Percentiles rank a stretch among this genome's conserved stretches.
Evolutionary conservation across 2,797 vertebrate genomes (phyloP).

Genomic region (Sebastes matsubarae): DNA sequence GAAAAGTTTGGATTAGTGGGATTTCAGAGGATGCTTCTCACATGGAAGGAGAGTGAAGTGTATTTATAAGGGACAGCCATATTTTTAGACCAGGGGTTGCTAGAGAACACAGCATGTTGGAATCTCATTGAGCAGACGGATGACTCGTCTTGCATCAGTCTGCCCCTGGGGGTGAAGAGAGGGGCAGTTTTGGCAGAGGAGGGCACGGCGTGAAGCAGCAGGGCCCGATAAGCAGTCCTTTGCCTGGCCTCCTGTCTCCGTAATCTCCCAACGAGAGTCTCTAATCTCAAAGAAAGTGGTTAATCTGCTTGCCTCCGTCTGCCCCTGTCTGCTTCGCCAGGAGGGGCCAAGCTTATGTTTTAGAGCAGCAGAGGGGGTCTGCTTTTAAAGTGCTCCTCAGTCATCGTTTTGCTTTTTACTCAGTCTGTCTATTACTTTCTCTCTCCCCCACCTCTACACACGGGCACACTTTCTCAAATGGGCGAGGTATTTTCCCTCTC

Average conservation of each 20-base stretch:
- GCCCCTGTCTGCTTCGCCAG: constrained; percentile 43
- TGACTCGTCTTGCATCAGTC: constrained; percentile 58
- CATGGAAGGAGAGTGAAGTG: not conserved
- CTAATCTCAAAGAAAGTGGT: constrained; percentile 74
- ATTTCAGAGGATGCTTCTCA: constrained; percentile 11
- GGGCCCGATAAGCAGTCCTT: constrained; percentile 69
- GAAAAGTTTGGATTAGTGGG: not conserved
- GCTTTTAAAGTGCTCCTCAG: constrained; percentile 35
- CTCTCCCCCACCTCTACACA: constrained; percentile 32
- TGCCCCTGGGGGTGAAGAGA: constrained; percentile 31
- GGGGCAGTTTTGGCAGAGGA: constrained; percentile 53
- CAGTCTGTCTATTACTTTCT: not conserved
- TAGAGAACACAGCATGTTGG: constrained; percentile 49
- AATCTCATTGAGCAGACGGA: constrained; percentile 69
- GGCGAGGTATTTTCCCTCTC: constrained; percentile 32
- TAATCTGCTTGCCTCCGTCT: constrained; percentile 68
- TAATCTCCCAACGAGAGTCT: constrained; percentile 70
- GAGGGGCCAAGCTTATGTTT: constrained; percentile 46
- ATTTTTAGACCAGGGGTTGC: constrained; percentile 62
- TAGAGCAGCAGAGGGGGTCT: constrained; percentile 6
- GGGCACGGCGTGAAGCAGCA: constrained; percentile 54
- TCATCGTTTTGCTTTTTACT: constrained; percentile 15
- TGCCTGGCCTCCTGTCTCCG: constrained; percentile 55
- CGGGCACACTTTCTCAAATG: constrained; percentile 40
- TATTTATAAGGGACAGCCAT: constrained; percentile 13